These are phyloP conservation scores for Protonemura montana DNA, from an alignment of 2,888 invertebrate species.

Conservation along the genomic window DNA sequence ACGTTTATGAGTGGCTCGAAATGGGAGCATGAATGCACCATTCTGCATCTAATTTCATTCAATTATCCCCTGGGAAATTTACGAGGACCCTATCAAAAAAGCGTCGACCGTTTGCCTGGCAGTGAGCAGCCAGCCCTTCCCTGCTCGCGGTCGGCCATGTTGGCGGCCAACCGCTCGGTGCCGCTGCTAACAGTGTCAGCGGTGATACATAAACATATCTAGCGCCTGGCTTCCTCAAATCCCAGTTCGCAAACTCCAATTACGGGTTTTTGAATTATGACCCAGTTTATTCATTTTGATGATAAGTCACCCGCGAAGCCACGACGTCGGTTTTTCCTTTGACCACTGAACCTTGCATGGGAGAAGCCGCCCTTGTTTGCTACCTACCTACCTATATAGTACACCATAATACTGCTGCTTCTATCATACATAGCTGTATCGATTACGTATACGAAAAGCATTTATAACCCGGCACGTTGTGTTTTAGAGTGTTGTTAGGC, in stretches of 20 bases:
- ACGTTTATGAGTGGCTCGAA: not conserved
- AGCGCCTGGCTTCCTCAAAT: not conserved
- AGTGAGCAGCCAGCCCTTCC: not conserved
- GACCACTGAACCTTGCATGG: not conserved
- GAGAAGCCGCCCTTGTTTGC: conserved; percentile 30
- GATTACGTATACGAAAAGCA: conserved; percentile 31
- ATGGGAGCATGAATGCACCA: conserved; percentile 35
- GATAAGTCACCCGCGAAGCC: conserved; percentile 30
- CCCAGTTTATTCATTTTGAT: conserved; percentile 38
- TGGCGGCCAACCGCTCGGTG: not conserved
- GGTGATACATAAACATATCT: conserved; percentile 12
- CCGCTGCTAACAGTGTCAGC: not conserved
- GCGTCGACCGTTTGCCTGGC: not conserved
- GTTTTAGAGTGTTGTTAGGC: conserved; percentile 1
- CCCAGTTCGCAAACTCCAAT: conserved; percentile 28
- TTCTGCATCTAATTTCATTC: conserved; percentile 41
- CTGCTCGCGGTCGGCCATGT: not conserved
- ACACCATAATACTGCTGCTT: not conserved
- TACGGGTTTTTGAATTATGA: conserved; percentile 34
- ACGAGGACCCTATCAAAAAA: conserved; percentile 27
- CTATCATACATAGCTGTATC: conserved; percentile 40
- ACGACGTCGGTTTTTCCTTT: conserved; percentile 17
- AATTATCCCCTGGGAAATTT: conserved; percentile 41
- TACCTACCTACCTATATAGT: not conserved
- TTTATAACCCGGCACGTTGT: conserved; percentile 28